A percentile compares a stretch with the other conserved stretches of the same genome.
Evolutionary conservation across 2,797 vertebrate genomes (phyloP).

Genomic region (Danio tinwini): DNA sequence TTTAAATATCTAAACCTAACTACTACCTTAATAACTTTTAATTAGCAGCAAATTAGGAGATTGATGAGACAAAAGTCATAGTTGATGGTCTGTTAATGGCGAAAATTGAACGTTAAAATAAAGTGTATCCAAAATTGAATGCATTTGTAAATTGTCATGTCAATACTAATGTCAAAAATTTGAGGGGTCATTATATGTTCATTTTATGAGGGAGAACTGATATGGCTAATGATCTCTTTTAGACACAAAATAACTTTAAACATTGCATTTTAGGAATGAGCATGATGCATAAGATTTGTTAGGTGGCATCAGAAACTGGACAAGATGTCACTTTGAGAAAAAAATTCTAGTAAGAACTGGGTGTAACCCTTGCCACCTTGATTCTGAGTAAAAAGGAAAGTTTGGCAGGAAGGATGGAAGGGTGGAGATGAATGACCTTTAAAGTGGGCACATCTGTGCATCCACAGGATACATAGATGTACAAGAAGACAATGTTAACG

Average conservation of each 20-base stretch:
- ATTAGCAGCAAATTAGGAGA: too few relatives aligned
- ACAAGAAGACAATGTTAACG: conserved; percentile 15
- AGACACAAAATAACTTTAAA: background rate
- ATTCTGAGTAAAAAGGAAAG: conserved; percentile 51
- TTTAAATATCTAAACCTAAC: too few relatives aligned
- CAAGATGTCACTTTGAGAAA: conserved; percentile 11
- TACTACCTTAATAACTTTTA: too few relatives aligned
- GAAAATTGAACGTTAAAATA: too few relatives aligned
- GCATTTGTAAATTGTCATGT: background rate
- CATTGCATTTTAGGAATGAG: background rate
- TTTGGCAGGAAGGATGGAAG: conserved; percentile 59
- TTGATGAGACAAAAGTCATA: too few relatives aligned
- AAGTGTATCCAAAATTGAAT: too few relatives aligned
- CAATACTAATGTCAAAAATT: background rate
- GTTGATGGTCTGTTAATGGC: too few relatives aligned
- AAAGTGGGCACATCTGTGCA: conserved; percentile 7
- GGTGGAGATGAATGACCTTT: conserved; percentile 54
- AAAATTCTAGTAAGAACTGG: background rate
- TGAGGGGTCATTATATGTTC: background rate
- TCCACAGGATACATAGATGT: conserved; percentile 2
- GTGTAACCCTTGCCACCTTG: conserved; percentile 46
- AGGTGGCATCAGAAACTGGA: background rate
- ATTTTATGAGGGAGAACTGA: background rate
- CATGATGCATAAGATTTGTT: background rate
- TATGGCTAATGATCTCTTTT: background rate